Percentiles rank a stretch among this genome's conserved stretches.
These are phyloP conservation scores for Halictus ligatus DNA, from an alignment of 2,888 invertebrate species.

Conservation along the genomic window DNA sequence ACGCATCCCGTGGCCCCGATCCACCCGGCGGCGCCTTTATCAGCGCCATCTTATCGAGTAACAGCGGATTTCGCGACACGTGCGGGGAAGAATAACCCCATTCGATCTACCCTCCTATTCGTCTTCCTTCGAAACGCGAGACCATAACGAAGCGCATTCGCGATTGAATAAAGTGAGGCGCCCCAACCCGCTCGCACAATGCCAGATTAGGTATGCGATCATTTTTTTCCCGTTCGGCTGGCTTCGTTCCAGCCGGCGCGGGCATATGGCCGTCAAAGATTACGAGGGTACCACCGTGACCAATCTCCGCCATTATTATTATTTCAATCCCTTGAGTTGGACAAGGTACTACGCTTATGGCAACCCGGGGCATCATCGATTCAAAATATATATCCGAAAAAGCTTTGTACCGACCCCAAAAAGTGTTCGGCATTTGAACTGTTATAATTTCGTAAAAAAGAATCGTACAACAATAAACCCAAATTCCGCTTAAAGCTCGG, in stretches of 20 bases:
- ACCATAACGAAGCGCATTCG: slow-evolving; percentile 65
- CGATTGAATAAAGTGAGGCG: slow-evolving; percentile 81
- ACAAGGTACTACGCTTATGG: slow-evolving; percentile 58
- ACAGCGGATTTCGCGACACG: slow-evolving; percentile 54
- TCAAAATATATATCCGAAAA: not conserved
- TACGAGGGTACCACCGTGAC: slow-evolving; percentile 80
- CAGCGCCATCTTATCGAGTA: slow-evolving; percentile 56
- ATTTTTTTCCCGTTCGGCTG: slow-evolving; percentile 76
- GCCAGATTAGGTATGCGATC: slow-evolving; percentile 79
- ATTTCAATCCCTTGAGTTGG: slow-evolving; percentile 79
- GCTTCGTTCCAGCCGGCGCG: slow-evolving; percentile 77
- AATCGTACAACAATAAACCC: not conserved
- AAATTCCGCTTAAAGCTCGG: not conserved
- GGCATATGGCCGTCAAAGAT: slow-evolving; percentile 81
- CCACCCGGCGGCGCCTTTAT: slow-evolving; percentile 38
- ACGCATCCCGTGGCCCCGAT: slow-evolving; percentile 4
- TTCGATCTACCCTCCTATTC: slow-evolving; percentile 34
- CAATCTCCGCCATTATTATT: slow-evolving; percentile 82
- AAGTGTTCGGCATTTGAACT: not conserved
- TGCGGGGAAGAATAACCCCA: slow-evolving; percentile 45
- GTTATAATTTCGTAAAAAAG: not conserved
- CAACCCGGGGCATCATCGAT: not conserved
- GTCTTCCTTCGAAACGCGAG: slow-evolving; percentile 54
- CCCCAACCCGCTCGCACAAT: slow-evolving; percentile 69
- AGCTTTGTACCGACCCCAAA: not conserved